Conservation (phyloP, 1,140 invertebrate genomes). For the Drosophila nebulosa region DNA sequence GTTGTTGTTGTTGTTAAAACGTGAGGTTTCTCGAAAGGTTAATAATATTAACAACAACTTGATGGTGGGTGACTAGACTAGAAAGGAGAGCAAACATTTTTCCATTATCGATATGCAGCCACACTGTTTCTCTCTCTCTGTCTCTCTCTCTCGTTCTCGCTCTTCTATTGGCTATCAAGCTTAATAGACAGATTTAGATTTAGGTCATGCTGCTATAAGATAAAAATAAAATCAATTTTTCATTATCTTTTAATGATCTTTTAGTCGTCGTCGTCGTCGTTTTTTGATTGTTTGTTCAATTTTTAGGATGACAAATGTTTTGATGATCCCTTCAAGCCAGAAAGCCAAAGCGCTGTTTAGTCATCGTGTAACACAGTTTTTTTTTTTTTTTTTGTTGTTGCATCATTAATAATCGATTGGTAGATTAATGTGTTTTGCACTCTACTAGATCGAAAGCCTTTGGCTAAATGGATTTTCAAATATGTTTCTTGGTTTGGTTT, state of each 20-base stretch:
- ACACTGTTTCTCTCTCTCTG: background rate
- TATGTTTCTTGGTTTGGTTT: background rate
- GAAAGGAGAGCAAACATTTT: background rate
- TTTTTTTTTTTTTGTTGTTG: constrained; percentile 7
- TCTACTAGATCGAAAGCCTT: constrained; percentile 13
- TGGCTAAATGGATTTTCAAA: constrained; percentile 16
- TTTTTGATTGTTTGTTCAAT: background rate
- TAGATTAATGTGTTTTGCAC: constrained; percentile 23
- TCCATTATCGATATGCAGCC: no score
- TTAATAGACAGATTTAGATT: background rate
- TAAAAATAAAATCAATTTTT: constrained; percentile 4
- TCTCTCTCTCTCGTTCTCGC: no score
- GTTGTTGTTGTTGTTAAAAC: background rate
- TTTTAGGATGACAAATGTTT: constrained; percentile 5
- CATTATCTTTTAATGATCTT: background rate
- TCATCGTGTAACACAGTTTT: constrained; percentile 1
- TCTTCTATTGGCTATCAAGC: background rate
- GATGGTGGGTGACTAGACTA: background rate
- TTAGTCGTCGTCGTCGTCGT: background rate
- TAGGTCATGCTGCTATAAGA: no score
- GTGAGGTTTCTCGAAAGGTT: constrained; percentile 4
- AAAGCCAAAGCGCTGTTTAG: background rate
- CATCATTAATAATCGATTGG: constrained; percentile 46
- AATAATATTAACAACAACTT: background rate
- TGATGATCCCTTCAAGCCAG: constrained; percentile 3